These are phyloP conservation scores for Paedocypris sp. DNA, from an alignment of 2,113 vertebrate genomes.

Conservation along the genomic window DNA sequence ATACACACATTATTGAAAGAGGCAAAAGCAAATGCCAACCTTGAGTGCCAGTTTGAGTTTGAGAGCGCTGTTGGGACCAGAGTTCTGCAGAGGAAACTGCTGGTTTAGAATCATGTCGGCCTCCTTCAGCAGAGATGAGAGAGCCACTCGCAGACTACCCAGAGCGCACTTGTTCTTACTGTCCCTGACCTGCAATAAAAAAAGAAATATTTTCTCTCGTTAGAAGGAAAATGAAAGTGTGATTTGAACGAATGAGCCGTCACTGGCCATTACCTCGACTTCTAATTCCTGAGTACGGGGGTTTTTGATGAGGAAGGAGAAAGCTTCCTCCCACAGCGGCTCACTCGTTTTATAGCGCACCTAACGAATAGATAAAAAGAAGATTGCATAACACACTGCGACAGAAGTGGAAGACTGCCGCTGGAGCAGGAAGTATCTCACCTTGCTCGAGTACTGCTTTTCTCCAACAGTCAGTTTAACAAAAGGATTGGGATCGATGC, in stretches of 20 bases:
- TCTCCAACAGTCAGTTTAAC: constrained; percentile 84
- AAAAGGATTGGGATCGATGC: constrained; percentile 80
- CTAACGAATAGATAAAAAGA: constrained; percentile 56
- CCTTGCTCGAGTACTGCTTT: constrained; percentile 87
- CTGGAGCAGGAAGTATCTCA: too few relatives aligned
- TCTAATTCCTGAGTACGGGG: constrained; percentile 85
- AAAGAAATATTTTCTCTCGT: not conserved
- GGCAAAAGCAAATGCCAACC: constrained; percentile 56
- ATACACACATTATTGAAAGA: not conserved
- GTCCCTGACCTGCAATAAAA: constrained; percentile 73
- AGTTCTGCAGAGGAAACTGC: constrained; percentile 82
- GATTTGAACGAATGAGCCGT: not conserved
- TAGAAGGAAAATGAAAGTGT: not conserved
- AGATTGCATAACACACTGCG: too few relatives aligned
- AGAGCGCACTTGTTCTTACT: constrained; percentile 85
- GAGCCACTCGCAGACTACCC: constrained; percentile 73
- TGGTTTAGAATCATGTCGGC: constrained; percentile 81
- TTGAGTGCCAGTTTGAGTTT: constrained; percentile 89
- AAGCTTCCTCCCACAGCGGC: constrained; percentile 91
- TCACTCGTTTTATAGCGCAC: constrained; percentile 88
- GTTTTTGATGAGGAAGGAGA: constrained; percentile 90
- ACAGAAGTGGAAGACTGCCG: too few relatives aligned
- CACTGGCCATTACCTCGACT: constrained; percentile 72
- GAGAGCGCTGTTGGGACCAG: constrained; percentile 83
- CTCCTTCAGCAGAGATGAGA: constrained; percentile 70